Evolutionary conservation across 2,113 vertebrate genomes (phyloP).

Genomic region (Reinhardtius hippoglossoides): DNA sequence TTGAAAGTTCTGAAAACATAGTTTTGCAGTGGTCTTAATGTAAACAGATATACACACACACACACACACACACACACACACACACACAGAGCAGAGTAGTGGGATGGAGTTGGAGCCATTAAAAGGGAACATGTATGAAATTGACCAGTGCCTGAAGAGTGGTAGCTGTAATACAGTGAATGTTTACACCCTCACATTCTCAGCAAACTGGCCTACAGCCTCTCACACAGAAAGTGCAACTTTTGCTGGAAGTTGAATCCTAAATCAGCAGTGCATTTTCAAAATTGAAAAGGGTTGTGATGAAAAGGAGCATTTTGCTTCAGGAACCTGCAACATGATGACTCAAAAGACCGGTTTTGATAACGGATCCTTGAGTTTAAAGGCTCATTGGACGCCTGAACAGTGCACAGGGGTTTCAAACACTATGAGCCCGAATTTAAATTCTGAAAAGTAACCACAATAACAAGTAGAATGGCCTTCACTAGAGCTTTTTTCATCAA

Average conservation of each 20-base stretch:
- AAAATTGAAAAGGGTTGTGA: too few species aligned
- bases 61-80: background rate
- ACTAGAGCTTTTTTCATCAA: background rate
- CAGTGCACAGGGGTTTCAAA: background rate
- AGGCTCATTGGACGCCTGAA: background rate
- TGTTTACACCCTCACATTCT: conserved; percentile 23
- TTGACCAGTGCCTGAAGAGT: conserved; percentile 6
- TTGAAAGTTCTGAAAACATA: conserved; percentile 50
- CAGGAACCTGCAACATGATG: background rate
- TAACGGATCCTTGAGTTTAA: background rate
- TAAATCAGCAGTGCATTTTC: too few species aligned
- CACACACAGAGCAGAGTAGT: background rate
- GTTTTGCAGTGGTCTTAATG: conserved; percentile 16
- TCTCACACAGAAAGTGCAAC: background rate
- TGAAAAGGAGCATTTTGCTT: too few species aligned
- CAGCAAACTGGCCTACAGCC: background rate
- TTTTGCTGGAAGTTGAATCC: background rate
- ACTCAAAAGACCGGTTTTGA: background rate
- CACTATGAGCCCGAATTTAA: background rate
- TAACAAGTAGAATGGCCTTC: background rate
- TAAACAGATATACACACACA: background rate
- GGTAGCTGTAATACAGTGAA: conserved; percentile 9
- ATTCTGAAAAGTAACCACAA: background rate
- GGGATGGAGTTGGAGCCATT: background rate
- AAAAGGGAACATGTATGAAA: conserved; percentile 20